phyloP scores from a whole-genome alignment of 2,888 invertebrate species.

The Dryadula phaetusa region DNA sequence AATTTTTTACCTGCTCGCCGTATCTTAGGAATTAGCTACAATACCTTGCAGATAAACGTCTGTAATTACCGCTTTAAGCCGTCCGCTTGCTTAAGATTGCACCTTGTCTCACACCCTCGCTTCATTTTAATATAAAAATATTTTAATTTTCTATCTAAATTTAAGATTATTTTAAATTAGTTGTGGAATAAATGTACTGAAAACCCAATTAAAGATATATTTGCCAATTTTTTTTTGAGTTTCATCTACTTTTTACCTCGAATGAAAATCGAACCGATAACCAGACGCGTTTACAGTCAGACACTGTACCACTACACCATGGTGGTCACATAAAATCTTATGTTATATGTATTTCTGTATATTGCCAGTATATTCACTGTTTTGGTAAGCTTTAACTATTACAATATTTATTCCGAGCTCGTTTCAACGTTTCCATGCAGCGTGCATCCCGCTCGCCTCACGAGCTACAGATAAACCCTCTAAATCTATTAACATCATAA shows the following conservation, averaged over 20 bases:
- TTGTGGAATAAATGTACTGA: too few species aligned
- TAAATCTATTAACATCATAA: constrained; percentile 21
- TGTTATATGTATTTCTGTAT: neutral
- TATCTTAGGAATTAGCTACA: constrained; percentile 62
- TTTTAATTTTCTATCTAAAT: too few species aligned
- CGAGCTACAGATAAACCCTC: constrained; percentile 15
- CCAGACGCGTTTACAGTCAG: neutral
- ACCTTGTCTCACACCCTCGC: neutral
- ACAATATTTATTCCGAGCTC: constrained; percentile 19
- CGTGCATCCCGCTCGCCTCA: constrained; percentile 19
- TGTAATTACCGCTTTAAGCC: constrained; percentile 67
- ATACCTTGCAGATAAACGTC: constrained; percentile 79
- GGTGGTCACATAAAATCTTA: neutral
- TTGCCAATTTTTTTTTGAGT: too few species aligned
- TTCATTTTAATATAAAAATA: neutral
- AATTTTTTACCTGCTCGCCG: constrained; percentile 42
- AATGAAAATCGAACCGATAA: too few species aligned
- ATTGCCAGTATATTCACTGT: neutral
- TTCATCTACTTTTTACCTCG: too few species aligned
- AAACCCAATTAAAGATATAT: too few species aligned
- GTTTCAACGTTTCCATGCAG: constrained; percentile 20
- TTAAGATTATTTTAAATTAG: too few species aligned
- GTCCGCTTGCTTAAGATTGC: constrained; percentile 1
- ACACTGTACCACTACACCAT: neutral
- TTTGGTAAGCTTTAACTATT: constrained; percentile 1